Evolutionary conservation across 2,888 invertebrate species (phyloP), one percentile per base, ranked within the genome.

Genomic region (Mimas tiliae): DNA sequence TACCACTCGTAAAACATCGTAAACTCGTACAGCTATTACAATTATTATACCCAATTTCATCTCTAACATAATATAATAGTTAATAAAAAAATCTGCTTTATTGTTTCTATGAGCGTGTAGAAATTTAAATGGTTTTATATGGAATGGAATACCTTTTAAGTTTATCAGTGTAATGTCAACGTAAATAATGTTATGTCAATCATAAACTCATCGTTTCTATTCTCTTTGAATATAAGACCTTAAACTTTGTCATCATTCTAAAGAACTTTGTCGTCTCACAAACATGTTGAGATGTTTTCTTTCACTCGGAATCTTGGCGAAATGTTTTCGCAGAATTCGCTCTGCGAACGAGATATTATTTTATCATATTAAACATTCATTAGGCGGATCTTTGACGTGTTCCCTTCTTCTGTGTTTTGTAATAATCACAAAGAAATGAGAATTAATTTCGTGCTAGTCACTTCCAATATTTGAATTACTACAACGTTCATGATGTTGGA

Each of bases 231-330:
- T 50, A n/a, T 50, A 19, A 50, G 6, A 50, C 16, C 1, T 9
- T 45, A 45, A 45, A 45, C 14, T 12, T 45, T 45, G 14, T 45
- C 45, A 45, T 45, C 6, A 27, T 27, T 27, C 27, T 3, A 27
- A 52, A 52, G 19, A 27, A 6, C 33, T 27, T 12, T 27, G 6
- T 33, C 9, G 33, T 14, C 14, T 19, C 50, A 7, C 0, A 38
- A 58, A 58, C 21, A 42, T 42, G 42, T 12, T 42, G 58, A 42
- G 58, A 58, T 58, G 42, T 58, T 58, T 58, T 58, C 42, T 38
- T 58, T 58, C 9, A 12, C 16, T 38, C 16, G 12, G 42, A 12
- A 58, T 19, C 42, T 58, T 58, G 8, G 53, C 33, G 6, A 19
- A 12, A 38, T 38, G 58, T 58, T 58, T 19, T 38, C 58, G 3